A percentile compares a stretch with the other conserved stretches of the same genome.
Conservation (phyloP, 2,113 vertebrate species). For the Aplodontia rufa region DNA sequence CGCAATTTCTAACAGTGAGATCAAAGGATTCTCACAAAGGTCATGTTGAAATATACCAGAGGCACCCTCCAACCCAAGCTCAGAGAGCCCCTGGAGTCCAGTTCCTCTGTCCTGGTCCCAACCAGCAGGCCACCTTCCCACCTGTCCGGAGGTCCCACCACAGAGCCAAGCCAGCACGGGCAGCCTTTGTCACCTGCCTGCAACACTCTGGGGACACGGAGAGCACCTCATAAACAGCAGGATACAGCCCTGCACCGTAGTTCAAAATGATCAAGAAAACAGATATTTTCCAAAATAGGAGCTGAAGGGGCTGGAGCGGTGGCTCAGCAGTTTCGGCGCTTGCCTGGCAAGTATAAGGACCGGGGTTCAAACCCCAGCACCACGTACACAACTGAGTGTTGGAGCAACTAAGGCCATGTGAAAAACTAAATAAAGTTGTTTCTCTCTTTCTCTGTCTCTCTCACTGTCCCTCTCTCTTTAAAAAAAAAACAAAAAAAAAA, state of each 20-base stretch:
- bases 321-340: too few species aligned
- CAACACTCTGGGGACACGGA: accelerated
- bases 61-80: neutral
- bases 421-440: too few species aligned
- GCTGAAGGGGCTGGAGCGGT: too few species aligned
- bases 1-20: neutral
- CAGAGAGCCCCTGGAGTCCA: neutral
- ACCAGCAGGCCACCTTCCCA: neutral
- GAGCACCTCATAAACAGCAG: neutral
- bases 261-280: slow-evolving; percentile 48
- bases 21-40: neutral
- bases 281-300: neutral
- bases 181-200: neutral
- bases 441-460: too few species aligned
- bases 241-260: neutral
- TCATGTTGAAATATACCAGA: neutral
- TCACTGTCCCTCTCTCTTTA: too few species aligned
- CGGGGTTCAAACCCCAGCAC: too few species aligned
- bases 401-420: too few species aligned
- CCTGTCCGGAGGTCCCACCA: neutral
- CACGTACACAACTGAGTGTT: too few species aligned
- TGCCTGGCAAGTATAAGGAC: too few species aligned
- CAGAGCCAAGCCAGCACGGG: neutral
- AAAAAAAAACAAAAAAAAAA: too few species aligned
- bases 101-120: neutral